Base-by-base conservation (phyloP, 37 sponge, comb jelly and placozoan species). In the Spongilla lacustris region DNA sequence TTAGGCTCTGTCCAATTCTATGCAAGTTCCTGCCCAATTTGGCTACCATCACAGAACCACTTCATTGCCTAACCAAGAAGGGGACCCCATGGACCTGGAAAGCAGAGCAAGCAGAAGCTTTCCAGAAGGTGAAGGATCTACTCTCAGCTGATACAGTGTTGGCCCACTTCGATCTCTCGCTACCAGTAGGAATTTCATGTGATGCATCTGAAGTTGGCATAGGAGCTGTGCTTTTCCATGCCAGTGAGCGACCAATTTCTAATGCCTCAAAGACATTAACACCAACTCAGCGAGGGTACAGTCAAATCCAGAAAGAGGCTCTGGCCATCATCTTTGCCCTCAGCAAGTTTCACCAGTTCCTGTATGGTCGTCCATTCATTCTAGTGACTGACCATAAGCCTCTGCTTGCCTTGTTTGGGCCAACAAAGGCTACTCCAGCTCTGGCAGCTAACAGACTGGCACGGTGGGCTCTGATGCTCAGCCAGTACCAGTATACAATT, bases 321-420 rank as follows among this genome's bases (percentile, higher is more conserved):
- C 48, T 85, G 36, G 77, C 78, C 25, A 68, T 66, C 67, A 32
- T 85, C 6, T 23, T 76, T 6, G 36, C 36, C 2, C 33, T 85
- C 19, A 85, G 19, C 4, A 11, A 66, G 6, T 76, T 85, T 34
- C 69, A 32, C 29, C 30, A 29, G 5, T 85, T 37, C 73, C 29
- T 85, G 67, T 85, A 36, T 58, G 71, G 85, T 29, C 67, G 25
- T 36, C 35, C 22, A 4, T 85, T 85, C 30, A 66, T 30, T 8
- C 37, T 85, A 19, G 34, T 38, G 69, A 76, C 78, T 6, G 76
- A 76, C 24, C 85, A 85, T 36, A 85, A 85, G 70, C 85, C 85
- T 31, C 69, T 76, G 27, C 48, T 76, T 75, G 8, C 50, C 32
- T 25, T 83, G 14, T 32, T 83, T 10, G 17, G 36, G 19, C 71